phyloP scores from a whole-genome alignment of 2,797 vertebrate genomes.

The Sparus aurata region DNA sequence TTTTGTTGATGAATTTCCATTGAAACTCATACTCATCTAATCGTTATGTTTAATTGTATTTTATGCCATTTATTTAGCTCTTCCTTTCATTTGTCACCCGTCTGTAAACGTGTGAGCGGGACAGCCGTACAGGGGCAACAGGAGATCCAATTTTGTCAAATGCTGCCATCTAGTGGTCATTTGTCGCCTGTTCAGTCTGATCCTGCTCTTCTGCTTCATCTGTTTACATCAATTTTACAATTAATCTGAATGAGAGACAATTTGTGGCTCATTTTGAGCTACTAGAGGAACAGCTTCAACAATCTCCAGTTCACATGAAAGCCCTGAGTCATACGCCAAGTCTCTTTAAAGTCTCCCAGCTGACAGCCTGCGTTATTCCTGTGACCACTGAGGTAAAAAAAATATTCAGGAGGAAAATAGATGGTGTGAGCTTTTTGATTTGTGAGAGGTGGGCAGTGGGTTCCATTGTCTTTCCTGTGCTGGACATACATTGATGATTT shows the following conservation, averaged over 20 bases:
- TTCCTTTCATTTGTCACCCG: neutral
- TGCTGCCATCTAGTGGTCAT: constrained; percentile 67
- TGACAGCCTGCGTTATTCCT: neutral
- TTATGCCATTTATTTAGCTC: neutral
- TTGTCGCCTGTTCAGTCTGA: neutral
- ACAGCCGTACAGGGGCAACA: fast-evolving
- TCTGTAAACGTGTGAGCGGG: neutral
- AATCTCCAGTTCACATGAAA: neutral
- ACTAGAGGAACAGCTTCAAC: neutral
- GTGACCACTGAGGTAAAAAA: neutral
- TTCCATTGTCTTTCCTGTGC: neutral
- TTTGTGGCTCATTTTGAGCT: neutral
- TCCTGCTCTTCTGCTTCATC: neutral
- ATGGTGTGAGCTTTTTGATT: neutral
- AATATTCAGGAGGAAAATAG: neutral
- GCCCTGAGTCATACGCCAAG: neutral
- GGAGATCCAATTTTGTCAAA: constrained; percentile 23
- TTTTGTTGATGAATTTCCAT: neutral
- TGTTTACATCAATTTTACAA: neutral
- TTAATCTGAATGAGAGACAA: neutral
- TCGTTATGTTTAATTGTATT: neutral
- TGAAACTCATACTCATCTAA: neutral
- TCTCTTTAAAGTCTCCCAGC: neutral
- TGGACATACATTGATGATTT: neutral
- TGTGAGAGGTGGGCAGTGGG: neutral